Base-by-base conservation (phyloP, 37 sponge, comb jelly and placozoan genomes). In the Dysidea cf. avara region DNA sequence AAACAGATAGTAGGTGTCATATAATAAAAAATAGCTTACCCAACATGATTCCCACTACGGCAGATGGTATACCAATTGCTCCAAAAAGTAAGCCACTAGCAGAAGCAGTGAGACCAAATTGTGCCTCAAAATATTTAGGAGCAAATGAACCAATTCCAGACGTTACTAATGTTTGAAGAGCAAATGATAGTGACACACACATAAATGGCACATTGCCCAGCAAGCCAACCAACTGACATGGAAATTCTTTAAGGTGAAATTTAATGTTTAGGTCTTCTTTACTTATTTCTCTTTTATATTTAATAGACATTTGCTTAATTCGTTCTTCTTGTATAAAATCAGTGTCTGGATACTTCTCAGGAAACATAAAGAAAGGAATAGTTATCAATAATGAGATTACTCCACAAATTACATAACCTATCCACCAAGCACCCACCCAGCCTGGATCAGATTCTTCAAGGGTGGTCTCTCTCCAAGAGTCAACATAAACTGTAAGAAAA, bases 341-440 rank as follows among this genome's bases (percentile, higher is more conserved):
- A n/a, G n/a, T n/a, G n/a, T n/a, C n/a, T n/a, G n/a, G n/a, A n/a
- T n/a, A n/a, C n/a, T n/a, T n/a, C 0, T 69, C 28, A 50, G 94
- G 94, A 51, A 72, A 93, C 74, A 84, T 61, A 39, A 93, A 58
- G 67, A 93, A 80, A 4, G 91, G 94, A 21, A 93, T 47, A 0
- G 86, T 20, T 13, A 72, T 3, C 0, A 93, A 22, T 24, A 81
- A 35, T 0, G 74, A 76, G 12, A 91, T 1, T 14, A 85, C 20
- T 12, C 77, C 86, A n/a, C n/a, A n/a, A n/a, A n/a, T n/a, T 3
- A 68, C 26, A 14, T 81, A 93, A 25, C 82, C 69, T 7, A 81
- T 33, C 94, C 94, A 93, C 94, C 94, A 93, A 6, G 86, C 86
- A 5, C 94, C 94, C 28, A 93, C 89, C 79, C 81, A 93, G 16